phyloP scores from a whole-genome alignment of 2,888 invertebrate species.

The Pachydiplax longipennis region DNA sequence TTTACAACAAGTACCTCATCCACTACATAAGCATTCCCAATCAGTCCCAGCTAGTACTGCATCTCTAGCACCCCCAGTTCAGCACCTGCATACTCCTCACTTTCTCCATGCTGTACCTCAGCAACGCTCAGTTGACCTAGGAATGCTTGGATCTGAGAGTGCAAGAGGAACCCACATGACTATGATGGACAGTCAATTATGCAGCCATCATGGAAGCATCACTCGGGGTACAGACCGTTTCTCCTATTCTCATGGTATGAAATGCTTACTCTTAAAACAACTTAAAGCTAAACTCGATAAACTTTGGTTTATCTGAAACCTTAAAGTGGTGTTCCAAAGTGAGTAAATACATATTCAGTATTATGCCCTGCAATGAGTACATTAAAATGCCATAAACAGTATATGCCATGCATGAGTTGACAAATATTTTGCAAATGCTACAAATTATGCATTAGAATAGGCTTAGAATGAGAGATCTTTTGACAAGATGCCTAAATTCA shows the following conservation, averaged over 20 bases:
- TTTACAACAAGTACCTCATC: conserved; percentile 2
- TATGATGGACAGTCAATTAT: background rate
- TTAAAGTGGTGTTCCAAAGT: no score
- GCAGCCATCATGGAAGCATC: conserved; percentile 9
- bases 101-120: conserved; percentile 44
- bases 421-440: no score
- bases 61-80: conserved; percentile 45
- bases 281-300: no score
- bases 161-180: background rate
- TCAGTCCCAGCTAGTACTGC: conserved; percentile 20
- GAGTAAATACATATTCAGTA: no score
- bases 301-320: no score
- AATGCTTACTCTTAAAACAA: background rate
- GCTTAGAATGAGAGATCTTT: no score
- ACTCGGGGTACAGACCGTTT: background rate
- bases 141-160: conserved; percentile 46
- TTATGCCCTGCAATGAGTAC: no score
- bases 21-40: conserved; percentile 32
- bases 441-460: no score
- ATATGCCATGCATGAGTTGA: no score
- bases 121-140: conserved; percentile 48
- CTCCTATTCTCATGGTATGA: conserved; percentile 43
- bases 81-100: conserved; percentile 7
- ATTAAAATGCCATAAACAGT: no score
- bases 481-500: no score